Percentiles rank a stretch among this genome's conserved stretches.
Conservation (phyloP, 2,888 invertebrate genomes). For the Timema cristinae region DNA sequence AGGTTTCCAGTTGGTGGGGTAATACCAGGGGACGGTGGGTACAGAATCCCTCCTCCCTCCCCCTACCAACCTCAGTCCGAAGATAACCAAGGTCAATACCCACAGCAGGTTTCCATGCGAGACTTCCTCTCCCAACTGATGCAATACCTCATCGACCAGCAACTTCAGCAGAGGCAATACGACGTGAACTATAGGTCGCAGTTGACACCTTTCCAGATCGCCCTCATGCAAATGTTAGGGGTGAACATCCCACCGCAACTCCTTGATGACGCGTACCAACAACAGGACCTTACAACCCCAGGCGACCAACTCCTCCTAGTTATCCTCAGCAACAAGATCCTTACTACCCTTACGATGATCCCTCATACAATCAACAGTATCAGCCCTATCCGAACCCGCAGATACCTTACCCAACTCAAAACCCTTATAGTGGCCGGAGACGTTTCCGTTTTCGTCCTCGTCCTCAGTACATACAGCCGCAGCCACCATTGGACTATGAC, state of each 20-base stretch:
- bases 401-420: constrained; percentile 5
- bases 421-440: constrained; percentile 19
- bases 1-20: too few relatives aligned
- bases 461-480: constrained; percentile 5
- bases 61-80: too few relatives aligned
- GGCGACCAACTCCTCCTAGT: constrained; percentile 4
- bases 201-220: constrained; percentile 26
- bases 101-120: not conserved
- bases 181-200: not conserved
- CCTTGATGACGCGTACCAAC: constrained; percentile 21
- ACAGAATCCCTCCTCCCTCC: too few relatives aligned
- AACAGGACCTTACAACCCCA: constrained; percentile 7
- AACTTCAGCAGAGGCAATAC: constrained; percentile 8
- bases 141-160: not conserved
- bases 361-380: not conserved
- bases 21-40: too few relatives aligned
- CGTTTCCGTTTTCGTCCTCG: constrained; percentile 20
- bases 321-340: constrained; percentile 13
- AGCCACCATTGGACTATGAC: not conserved
- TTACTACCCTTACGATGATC: constrained; percentile 10
- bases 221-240: constrained; percentile 26
- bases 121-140: not conserved
- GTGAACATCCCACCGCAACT: constrained; percentile 27
- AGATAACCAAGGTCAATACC: too few relatives aligned
- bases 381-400: not conserved